These are phyloP conservation scores for Apostichopus californicus DNA, from an alignment of 35 echinoderm and acorn worm species.

Conservation along the genomic window DNA sequence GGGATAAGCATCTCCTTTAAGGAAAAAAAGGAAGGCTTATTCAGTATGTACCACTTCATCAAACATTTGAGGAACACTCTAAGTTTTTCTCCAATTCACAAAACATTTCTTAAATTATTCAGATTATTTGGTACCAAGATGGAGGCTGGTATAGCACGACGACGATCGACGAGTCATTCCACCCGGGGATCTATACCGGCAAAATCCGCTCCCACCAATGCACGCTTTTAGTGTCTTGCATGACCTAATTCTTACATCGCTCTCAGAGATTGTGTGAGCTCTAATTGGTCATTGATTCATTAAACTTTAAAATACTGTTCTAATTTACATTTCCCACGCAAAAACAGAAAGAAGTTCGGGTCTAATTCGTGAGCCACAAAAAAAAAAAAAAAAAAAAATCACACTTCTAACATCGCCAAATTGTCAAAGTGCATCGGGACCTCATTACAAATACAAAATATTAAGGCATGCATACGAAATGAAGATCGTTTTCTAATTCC, in stretches of 20 bases:
- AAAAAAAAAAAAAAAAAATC: conserved; percentile 4
- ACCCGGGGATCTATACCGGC: neutral
- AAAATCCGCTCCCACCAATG: neutral
- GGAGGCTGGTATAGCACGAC: neutral
- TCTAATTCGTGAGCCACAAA: neutral
- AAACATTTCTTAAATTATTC: neutral
- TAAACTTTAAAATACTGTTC: conserved; percentile 45
- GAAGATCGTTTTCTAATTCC: neutral
- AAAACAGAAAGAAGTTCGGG: neutral
- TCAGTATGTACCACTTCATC: neutral
- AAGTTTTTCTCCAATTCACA: neutral
- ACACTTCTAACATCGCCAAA: neutral
- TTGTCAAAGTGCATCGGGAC: conserved; percentile 16
- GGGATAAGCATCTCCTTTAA: no score
- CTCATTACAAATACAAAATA: conserved; percentile 41
- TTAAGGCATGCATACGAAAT: conserved; percentile 49
- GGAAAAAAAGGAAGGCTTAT: neutral
- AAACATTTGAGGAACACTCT: neutral
- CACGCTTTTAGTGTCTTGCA: neutral
- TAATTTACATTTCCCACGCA: conserved; percentile 30
- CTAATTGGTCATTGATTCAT: conserved; percentile 29
- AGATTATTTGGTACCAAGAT: neutral
- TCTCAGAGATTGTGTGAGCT: conserved; percentile 15
- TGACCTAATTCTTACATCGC: conserved; percentile 7
- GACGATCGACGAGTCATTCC: neutral